phyloP scores from a whole-genome alignment of 2,113 vertebrate genomes.

The Vombatus ursinus region DNA sequence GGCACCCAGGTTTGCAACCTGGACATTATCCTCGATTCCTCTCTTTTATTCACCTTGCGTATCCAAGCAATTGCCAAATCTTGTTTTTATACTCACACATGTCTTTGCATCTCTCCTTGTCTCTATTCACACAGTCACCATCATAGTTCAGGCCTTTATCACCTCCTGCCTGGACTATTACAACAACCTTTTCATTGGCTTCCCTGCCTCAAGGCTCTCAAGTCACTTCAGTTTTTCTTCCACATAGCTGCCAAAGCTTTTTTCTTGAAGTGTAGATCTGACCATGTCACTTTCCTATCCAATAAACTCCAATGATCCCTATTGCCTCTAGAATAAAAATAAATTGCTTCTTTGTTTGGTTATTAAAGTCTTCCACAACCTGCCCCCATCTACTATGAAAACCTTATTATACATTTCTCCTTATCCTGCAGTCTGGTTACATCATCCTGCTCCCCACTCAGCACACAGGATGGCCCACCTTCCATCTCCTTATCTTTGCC shows the following conservation, averaged over 20 bases:
- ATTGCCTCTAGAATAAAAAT: neutral
- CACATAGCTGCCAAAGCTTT: neutral
- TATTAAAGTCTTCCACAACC: neutral
- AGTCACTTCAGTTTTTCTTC: neutral
- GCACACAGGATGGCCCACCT: neutral
- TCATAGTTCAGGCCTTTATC: too few relatives aligned
- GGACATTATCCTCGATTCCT: neutral
- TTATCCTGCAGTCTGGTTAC: neutral
- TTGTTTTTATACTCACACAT: neutral
- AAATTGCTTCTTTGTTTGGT: neutral
- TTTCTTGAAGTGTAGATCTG: neutral
- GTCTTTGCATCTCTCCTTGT: neutral
- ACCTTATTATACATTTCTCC: neutral
- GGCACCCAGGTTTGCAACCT: neutral
- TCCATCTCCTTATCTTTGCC: neutral
- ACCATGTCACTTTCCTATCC: neutral
- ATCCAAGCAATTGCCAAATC: neutral
- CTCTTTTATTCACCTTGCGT: neutral
- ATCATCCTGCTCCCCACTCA: neutral
- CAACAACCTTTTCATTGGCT: neutral
- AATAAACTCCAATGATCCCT: neutral
- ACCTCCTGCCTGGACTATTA: too few relatives aligned
- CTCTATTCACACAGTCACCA: too few relatives aligned
- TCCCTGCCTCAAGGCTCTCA: neutral
- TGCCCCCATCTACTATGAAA: neutral